phyloP scores from a whole-genome alignment of 2,888 invertebrate species.

The Orthonychiurus folsomi region DNA sequence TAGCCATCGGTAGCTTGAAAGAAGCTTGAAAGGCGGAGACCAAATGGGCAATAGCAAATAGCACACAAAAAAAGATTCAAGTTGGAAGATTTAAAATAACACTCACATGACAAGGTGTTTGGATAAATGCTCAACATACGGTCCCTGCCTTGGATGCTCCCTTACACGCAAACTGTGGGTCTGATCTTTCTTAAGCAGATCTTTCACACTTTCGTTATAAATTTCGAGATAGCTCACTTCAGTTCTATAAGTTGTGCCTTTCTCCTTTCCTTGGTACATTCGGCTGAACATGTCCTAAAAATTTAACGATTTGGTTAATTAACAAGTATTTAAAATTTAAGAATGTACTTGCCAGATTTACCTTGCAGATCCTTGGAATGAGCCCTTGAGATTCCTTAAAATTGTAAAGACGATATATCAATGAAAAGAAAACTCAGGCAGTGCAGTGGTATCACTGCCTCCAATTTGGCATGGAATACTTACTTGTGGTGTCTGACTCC shows the following conservation, averaged over 20 bases:
- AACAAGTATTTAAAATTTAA: not conserved
- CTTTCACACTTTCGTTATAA: constrained; percentile 73
- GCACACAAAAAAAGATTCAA: too few relatives aligned
- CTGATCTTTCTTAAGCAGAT: constrained; percentile 49
- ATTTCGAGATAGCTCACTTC: constrained; percentile 81
- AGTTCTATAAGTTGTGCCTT: constrained; percentile 72
- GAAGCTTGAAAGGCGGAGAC: too few relatives aligned
- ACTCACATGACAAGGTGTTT: too few relatives aligned
- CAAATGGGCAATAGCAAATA: too few relatives aligned
- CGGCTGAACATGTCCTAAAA: constrained; percentile 60
- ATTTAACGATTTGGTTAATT: not conserved
- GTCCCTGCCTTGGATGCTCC: constrained; percentile 70
- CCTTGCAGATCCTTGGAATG: constrained; percentile 74
- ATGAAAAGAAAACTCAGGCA: constrained; percentile 2
- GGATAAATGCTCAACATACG: constrained; percentile 77
- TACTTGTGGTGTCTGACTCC: constrained; percentile 52
- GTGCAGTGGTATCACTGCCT: constrained; percentile 27
- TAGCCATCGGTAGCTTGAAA: too few relatives aligned
- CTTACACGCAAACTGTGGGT: constrained; percentile 66
- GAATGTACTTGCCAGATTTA: constrained; percentile 16
- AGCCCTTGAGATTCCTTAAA: constrained; percentile 66
- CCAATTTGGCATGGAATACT: too few relatives aligned
- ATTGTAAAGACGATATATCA: constrained; percentile 13
- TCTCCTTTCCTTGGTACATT: constrained; percentile 70
- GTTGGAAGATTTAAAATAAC: not conserved